Base-by-base conservation (phyloP, 2,113 vertebrate species). In the Oenanthe oenanthe region DNA sequence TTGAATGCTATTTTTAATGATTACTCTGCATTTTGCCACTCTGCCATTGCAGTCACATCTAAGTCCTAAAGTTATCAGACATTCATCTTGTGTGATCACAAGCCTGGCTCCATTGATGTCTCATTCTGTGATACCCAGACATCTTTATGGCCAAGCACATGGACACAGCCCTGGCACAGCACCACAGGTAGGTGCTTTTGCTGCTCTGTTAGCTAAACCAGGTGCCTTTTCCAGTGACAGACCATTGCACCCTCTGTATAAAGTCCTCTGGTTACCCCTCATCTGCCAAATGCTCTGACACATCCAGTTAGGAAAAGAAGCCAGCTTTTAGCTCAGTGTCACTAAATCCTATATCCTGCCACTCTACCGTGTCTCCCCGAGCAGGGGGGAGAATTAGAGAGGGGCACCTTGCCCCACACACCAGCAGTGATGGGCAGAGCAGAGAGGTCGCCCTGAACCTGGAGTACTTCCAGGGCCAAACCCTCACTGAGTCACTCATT, bases 341-440 rank as follows among this genome's bases (percentile, higher is more conserved):
- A 63, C 63, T 21, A 51, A 81, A 74, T 71, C 48, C 47, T 51
- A 38, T 8, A 42, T 40, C 58, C 53, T 63, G 29, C 51, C 3
- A 2, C 29, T 56, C 40, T 38, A n/a, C n/a, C 5, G 0, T 0
- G 0, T 51, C 48, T 63, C 9, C 26, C 34, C 0, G 1, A 75
- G 57, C 26, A 50, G 40, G 75, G 24, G 15, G 20, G 31, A 79
- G 38, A 68, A 42, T 71, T 62, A 36, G 34, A 29, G 75, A 68
- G 67, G 28, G 38, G 40, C 31, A n/a, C 24, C 12, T 72, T 67
- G n/a, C 15, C 61, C 61, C 0, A 0, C 51, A 24, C 32, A 4
- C n/a, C 0, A 1, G 45, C 6, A 7, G 29, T 6, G 16, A 85
- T 74, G 60, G 65, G 71, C 70, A 91, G 61, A 86, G 77, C 5